phyloP scores from a whole-genome alignment of 2,888 invertebrate genomes.

The Nesidiocoris tenuis region DNA sequence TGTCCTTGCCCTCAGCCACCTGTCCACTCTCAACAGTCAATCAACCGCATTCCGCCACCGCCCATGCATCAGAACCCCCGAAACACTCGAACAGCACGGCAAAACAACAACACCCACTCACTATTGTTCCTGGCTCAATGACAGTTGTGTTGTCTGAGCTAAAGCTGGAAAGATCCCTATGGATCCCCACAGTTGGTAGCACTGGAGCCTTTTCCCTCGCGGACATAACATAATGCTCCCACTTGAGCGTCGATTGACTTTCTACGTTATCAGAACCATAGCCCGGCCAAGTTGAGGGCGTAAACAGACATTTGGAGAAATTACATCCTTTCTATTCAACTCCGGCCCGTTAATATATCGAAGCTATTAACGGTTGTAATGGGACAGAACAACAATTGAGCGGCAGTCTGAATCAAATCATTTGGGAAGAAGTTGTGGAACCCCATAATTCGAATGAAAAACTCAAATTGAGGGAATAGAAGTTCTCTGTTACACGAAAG shows the following conservation, averaged over 20 bases:
- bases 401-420: no score
- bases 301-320: not conserved
- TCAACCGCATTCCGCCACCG: slow-evolving; percentile 19
- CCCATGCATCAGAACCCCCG: not conserved
- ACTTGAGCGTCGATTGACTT: not conserved
- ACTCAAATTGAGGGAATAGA: no score
- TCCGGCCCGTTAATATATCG: not conserved
- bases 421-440: no score
- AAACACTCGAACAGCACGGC: not conserved
- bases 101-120: slow-evolving; percentile 35
- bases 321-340: not conserved
- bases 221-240: not conserved
- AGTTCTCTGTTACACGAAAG: no score
- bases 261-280: not conserved
- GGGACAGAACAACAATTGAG: no score
- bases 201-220: not conserved
- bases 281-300: not conserved
- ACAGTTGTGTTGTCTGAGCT: slow-evolving; percentile 24
- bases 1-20: slow-evolving; percentile 28
- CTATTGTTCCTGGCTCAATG: slow-evolving; percentile 27
- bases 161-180: slow-evolving; percentile 20
- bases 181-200: slow-evolving; percentile 15
- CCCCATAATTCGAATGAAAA: no score
- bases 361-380: no score
- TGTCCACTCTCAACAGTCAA: slow-evolving; percentile 40